phyloP scores from a whole-genome alignment of 2,113 vertebrate genomes.

The Salvelinus sp. region DNA sequence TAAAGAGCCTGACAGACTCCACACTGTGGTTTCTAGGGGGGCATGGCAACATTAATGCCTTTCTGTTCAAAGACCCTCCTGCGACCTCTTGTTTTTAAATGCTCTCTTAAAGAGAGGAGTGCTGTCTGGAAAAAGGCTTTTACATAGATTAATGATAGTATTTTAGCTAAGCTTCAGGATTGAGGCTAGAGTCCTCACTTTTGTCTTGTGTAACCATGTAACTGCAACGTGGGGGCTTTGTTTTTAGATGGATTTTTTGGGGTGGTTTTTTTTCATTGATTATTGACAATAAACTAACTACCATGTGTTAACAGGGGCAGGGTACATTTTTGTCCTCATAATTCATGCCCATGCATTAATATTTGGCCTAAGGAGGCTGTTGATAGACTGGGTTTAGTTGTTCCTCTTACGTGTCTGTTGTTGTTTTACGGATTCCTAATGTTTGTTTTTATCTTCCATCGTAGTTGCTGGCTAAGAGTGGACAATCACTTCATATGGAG shows the following conservation, averaged over 20 bases:
- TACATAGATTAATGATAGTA: slow-evolving; percentile 73
- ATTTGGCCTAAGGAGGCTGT: background rate
- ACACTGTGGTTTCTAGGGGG: slow-evolving; percentile 74
- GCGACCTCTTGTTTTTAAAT: slow-evolving; percentile 76
- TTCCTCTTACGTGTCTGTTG: slow-evolving; percentile 22
- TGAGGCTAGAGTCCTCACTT: slow-evolving; percentile 30
- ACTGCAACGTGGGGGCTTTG: slow-evolving; percentile 9
- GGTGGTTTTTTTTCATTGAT: background rate
- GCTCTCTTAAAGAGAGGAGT: slow-evolving; percentile 73
- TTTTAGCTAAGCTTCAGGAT: slow-evolving; percentile 50
- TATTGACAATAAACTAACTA: slow-evolving; percentile 37
- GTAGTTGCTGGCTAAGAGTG: slow-evolving; percentile 95
- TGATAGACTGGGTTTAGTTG: background rate
- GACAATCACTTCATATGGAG: slow-evolving; percentile 99
- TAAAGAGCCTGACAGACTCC: slow-evolving; percentile 80
- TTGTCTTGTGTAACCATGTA: slow-evolving; percentile 24
- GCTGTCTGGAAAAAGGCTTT: slow-evolving; percentile 69
- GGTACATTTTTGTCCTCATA: slow-evolving; percentile 3
- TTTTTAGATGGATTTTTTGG: no score
- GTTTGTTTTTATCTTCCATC: slow-evolving; percentile 40
- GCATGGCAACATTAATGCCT: slow-evolving; percentile 80
- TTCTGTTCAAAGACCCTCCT: slow-evolving; percentile 78
- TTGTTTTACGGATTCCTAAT: slow-evolving; percentile 27
- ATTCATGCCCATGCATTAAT: background rate
- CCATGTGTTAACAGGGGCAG: background rate